A percentile compares a stretch with the other conserved stretches of the same genome.
phyloP scores from a whole-genome alignment of 2,113 vertebrate genomes.

The Taxidea taxus region DNA sequence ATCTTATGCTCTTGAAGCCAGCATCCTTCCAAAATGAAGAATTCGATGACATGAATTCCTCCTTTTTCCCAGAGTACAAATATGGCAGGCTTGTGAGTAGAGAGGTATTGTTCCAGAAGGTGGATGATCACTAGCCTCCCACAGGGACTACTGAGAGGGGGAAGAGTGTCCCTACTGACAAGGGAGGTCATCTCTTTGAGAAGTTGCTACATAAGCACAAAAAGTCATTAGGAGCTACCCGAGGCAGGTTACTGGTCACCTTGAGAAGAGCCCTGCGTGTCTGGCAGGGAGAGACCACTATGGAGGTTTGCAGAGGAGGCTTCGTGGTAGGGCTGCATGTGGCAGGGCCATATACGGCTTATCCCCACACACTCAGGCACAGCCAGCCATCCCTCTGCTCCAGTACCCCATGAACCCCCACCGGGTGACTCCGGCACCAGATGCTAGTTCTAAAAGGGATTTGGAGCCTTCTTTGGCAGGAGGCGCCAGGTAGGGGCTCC shows the following conservation, averaged over 20 bases:
- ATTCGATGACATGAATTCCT: not conserved
- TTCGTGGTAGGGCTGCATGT: accelerated
- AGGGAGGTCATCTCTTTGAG: not conserved
- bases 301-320: not conserved
- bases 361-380: accelerated
- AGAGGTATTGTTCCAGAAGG: not conserved
- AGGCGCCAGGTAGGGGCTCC: not conserved
- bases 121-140: not conserved
- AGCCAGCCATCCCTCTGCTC: not conserved
- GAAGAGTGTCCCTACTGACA: not conserved
- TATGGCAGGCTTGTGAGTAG: not conserved
- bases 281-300: not conserved
- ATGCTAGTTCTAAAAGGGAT: not conserved
- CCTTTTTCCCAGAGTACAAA: not conserved
- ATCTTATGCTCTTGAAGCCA: not conserved
- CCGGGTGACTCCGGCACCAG: not conserved
- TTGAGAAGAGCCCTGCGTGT: not conserved
- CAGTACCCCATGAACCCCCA: not conserved
- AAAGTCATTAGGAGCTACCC: not conserved
- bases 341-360: accelerated
- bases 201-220: not conserved
- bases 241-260: accelerated
- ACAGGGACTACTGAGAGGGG: not conserved
- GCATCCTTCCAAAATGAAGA: not conserved
- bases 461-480: not conserved